Evolutionary conservation across 2,888 invertebrate genomes (phyloP).

Genomic region (Catocala fraxini): DNA sequence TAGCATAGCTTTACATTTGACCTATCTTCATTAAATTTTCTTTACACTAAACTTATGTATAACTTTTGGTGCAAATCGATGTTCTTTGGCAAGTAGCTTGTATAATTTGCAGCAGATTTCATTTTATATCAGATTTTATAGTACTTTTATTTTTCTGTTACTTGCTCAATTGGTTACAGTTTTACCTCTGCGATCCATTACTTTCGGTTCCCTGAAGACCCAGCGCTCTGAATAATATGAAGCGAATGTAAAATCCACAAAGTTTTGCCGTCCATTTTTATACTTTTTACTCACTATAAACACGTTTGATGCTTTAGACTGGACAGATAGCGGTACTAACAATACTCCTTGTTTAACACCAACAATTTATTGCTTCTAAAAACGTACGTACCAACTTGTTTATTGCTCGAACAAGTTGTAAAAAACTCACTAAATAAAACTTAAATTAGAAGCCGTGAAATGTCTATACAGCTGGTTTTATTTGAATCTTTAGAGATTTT

Average conservation of each 20-base stretch:
- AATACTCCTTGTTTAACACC: conserved; percentile 3
- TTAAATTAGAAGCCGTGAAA: background rate
- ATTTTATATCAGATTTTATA: too few species aligned
- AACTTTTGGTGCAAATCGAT: too few species aligned
- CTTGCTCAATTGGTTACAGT: too few species aligned
- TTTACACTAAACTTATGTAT: too few species aligned
- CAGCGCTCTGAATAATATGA: background rate
- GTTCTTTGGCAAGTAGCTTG: too few species aligned
- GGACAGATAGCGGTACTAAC: background rate
- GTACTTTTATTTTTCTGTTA: too few species aligned
- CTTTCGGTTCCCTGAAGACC: too few species aligned
- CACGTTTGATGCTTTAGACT: background rate
- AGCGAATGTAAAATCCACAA: background rate
- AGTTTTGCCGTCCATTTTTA: conserved; percentile 1
- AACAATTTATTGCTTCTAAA: conserved; percentile 6
- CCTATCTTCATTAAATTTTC: too few species aligned
- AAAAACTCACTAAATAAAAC: background rate
- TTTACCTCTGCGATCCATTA: too few species aligned
- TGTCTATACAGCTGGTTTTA: background rate
- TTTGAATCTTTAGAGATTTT: background rate
- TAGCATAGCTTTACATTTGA: too few species aligned
- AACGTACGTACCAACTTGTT: conserved; percentile 3
- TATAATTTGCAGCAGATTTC: too few species aligned
- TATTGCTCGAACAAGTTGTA: conserved; percentile 2
- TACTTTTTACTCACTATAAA: conserved; percentile 9